These are phyloP conservation scores for Leiothrix lutea DNA, from an alignment of 2,113 vertebrate genomes.

Conservation along the genomic window DNA sequence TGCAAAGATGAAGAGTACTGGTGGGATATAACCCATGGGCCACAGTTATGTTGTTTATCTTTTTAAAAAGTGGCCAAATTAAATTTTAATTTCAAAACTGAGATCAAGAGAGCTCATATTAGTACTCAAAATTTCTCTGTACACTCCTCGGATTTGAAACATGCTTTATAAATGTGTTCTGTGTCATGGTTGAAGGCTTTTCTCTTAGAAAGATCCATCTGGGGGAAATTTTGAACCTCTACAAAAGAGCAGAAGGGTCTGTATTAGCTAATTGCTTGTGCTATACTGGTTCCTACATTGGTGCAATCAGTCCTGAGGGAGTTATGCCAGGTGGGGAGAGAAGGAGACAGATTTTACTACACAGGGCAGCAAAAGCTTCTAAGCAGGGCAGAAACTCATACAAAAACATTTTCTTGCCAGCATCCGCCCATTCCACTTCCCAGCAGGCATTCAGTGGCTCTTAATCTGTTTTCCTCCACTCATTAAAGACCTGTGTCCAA, in stretches of 20 bases:
- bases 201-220: background rate
- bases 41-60: background rate
- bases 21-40: background rate
- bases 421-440: background rate
- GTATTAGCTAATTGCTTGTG: constrained; percentile 27
- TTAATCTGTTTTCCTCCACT: constrained; percentile 28
- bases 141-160: background rate
- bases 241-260: constrained; percentile 2
- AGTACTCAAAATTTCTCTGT: background rate
- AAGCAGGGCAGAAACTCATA: constrained; percentile 24
- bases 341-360: constrained; percentile 40
- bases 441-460: background rate
- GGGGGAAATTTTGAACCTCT: background rate
- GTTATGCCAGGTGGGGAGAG: constrained; percentile 49
- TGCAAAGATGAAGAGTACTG: background rate
- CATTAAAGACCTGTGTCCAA: constrained; percentile 18
- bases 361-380: background rate
- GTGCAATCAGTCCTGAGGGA: constrained; percentile 41
- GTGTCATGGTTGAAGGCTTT: background rate
- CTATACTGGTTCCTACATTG: background rate
- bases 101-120: background rate
- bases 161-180: background rate
- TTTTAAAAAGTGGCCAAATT: background rate
- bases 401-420: constrained; percentile 31
- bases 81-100: background rate